Conservation (phyloP, 2,797 vertebrate genomes). For the Xiphophorus birchmanni region DNA sequence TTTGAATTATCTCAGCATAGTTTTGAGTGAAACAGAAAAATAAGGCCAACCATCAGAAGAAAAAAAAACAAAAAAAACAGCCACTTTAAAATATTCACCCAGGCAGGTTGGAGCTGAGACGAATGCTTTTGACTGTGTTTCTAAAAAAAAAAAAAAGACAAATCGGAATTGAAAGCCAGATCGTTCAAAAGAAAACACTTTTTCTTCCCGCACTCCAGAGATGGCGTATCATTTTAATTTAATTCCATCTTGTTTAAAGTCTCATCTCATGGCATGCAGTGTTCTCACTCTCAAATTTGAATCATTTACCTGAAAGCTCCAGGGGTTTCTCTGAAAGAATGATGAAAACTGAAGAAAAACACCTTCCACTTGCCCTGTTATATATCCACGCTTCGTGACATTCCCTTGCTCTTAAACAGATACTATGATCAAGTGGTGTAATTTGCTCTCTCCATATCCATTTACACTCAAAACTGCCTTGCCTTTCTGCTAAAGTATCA, state of each 20-base stretch:
- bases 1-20: neutral
- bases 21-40: slow-evolving; percentile 17
- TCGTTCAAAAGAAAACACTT: slow-evolving; percentile 17
- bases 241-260: slow-evolving; percentile 42
- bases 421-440: slow-evolving; percentile 35
- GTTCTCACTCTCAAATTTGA: slow-evolving; percentile 25
- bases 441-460: slow-evolving; percentile 24
- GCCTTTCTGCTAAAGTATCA: neutral
- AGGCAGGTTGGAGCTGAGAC: slow-evolving; percentile 10
- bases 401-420: slow-evolving; percentile 11
- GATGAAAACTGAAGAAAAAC: slow-evolving; percentile 27
- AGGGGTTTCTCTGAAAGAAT: slow-evolving; percentile 20
- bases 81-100: slow-evolving; percentile 1
- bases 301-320: slow-evolving; percentile 36
- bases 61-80: neutral
- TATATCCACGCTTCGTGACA: neutral
- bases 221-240: slow-evolving; percentile 44
- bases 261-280: slow-evolving; percentile 9
- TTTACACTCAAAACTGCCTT: slow-evolving; percentile 12
- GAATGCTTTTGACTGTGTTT: slow-evolving; percentile 10
- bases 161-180: slow-evolving; percentile 19
- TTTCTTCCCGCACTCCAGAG: slow-evolving; percentile 17
- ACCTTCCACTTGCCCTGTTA: neutral
- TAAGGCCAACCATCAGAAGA: slow-evolving; percentile 1
- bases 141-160: slow-evolving; percentile 4